These are phyloP conservation scores for Eutolmus rufibarbis DNA, from an alignment of 2,888 invertebrate species.

Conservation along the genomic window DNA sequence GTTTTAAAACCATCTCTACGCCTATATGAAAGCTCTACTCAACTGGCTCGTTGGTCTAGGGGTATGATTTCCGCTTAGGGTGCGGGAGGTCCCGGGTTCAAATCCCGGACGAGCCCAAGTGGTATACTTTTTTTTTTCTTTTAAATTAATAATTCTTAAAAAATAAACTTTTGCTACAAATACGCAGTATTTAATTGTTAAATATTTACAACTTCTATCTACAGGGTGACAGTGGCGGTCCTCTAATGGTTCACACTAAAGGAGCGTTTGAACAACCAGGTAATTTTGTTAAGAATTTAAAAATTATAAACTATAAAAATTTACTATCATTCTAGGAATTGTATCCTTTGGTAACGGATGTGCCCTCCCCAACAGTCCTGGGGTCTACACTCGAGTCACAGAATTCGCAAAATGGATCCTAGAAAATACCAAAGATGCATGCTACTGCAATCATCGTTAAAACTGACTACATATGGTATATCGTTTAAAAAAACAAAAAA, in stretches of 20 bases:
- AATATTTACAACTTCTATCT: not conserved
- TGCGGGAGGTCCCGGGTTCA: slow-evolving; percentile 78
- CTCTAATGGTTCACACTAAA: slow-evolving; percentile 51
- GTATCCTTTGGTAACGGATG: slow-evolving; percentile 44
- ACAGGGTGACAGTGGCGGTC: slow-evolving; percentile 60
- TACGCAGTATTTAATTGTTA: not conserved
- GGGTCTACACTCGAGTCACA: slow-evolving; percentile 44
- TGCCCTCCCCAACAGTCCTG: slow-evolving; percentile 32
- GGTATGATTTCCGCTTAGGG: slow-evolving; percentile 77
- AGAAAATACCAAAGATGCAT: slow-evolving; percentile 23
- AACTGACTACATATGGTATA: not conserved
- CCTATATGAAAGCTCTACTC: not conserved
- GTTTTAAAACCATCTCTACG: not conserved
- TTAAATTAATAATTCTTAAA: not conserved
- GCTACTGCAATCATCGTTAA: slow-evolving; percentile 25
- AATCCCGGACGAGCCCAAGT: slow-evolving; percentile 73
- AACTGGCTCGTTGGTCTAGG: slow-evolving; percentile 73
- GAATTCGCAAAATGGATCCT: slow-evolving; percentile 29
- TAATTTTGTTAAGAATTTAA: not conserved
- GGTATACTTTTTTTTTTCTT: not conserved
- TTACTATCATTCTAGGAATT: slow-evolving; percentile 24
- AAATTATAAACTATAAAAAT: not conserved
- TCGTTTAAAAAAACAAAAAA: not conserved
- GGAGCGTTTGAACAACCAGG: slow-evolving; percentile 2
- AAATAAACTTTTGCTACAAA: not conserved